Conservation (phyloP, 1,140 invertebrate species). For the Diabrotica undecimpunctata region DNA sequence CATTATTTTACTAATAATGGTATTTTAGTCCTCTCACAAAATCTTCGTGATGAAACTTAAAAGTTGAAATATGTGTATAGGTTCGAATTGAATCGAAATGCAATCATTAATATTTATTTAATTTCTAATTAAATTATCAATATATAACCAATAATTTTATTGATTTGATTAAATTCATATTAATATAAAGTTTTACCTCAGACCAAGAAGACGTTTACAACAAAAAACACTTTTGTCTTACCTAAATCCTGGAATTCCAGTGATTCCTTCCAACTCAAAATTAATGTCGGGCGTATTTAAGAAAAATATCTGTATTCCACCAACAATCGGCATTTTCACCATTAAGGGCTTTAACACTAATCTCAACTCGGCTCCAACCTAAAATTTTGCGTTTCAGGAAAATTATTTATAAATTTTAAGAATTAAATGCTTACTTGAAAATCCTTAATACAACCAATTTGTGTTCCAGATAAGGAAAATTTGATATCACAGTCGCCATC, state of each 20-base stretch:
- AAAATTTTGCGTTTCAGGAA: constrained; percentile 37
- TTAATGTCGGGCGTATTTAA: constrained; percentile 90
- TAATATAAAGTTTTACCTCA: too few relatives aligned
- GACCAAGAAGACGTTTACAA: too few relatives aligned
- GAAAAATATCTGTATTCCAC: constrained; percentile 89
- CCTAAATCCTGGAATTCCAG: constrained; percentile 85
- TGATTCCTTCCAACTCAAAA: constrained; percentile 89
- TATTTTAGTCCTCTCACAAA: too few relatives aligned
- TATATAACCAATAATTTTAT: too few relatives aligned
- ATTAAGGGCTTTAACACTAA: constrained; percentile 92
- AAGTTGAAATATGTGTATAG: too few relatives aligned
- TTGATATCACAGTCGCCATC: constrained; percentile 91
- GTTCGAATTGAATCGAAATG: too few relatives aligned
- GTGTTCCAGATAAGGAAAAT: constrained; percentile 74
- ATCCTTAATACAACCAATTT: constrained; percentile 82
- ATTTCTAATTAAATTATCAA: too few relatives aligned
- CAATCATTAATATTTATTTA: too few relatives aligned
- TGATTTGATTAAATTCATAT: too few relatives aligned
- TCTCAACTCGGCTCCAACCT: constrained; percentile 80
- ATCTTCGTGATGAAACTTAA: too few relatives aligned
- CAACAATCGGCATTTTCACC: constrained; percentile 79
- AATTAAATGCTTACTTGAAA: constrained; percentile 49
- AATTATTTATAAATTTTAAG: neutral
- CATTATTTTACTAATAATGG: too few relatives aligned
- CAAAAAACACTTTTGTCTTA: constrained; percentile 30